Evolutionary conservation across 2,888 invertebrate genomes (phyloP).

Genomic region (Lasioglossum morio): DNA sequence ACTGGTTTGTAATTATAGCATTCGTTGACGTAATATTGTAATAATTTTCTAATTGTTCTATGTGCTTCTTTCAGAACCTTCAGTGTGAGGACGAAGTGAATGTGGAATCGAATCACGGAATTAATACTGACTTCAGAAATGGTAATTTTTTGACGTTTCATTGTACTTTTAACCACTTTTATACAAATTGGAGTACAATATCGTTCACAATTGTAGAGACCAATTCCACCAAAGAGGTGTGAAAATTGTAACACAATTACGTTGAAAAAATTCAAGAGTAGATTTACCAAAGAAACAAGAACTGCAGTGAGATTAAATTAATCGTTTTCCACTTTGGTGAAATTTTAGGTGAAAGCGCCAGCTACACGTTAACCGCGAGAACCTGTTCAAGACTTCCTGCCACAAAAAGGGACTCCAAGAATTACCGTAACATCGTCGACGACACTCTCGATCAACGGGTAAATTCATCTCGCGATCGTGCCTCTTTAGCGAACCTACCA

Average conservation of each 20-base stretch:
- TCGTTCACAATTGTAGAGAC: neutral
- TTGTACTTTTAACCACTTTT: neutral
- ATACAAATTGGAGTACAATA: neutral
- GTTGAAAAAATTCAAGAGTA: neutral
- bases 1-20: neutral
- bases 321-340: neutral
- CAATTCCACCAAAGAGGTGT: neutral
- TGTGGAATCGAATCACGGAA: constrained; percentile 13
- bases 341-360: constrained; percentile 42
- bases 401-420: constrained; percentile 33
- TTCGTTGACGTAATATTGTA: neutral
- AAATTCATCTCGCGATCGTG: constrained; percentile 26
- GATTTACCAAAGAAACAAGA: neutral
- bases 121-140: constrained; percentile 25
- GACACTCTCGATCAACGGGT: constrained; percentile 49
- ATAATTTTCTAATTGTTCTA: no score
- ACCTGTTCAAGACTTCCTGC: constrained; percentile 42
- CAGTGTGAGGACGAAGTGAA: constrained; percentile 39
- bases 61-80: constrained; percentile 25
- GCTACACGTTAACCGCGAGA: constrained; percentile 44
- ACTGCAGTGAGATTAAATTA: neutral
- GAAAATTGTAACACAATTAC: neutral
- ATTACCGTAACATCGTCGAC: constrained; percentile 43
- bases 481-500: neutral
- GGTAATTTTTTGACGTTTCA: constrained; percentile 22